Evolutionary conservation across 2,888 invertebrate genomes (phyloP), one percentile per base, ranked within the genome.

Genomic region (Acleris literana): DNA sequence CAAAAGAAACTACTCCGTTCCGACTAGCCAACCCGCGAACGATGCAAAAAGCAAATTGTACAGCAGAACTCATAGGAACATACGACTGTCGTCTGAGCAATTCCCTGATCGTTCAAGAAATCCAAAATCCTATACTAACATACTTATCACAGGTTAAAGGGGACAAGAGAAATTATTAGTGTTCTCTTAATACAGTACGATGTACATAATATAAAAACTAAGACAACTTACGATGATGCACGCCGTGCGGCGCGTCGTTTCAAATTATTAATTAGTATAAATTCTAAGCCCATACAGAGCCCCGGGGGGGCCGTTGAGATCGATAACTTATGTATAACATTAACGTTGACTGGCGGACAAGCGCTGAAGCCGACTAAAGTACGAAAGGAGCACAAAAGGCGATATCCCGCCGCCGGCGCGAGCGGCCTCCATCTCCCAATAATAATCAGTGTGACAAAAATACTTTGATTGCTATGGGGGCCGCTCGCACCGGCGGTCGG

Each of bases 121-220:
- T 87, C 80, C 83, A 85, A 85, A 81, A 79, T 74, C 82, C 84
- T 89, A 85, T 78, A 85, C 91, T 92, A 92, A 91, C 87, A 87
- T 92, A 92, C 92, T 92, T 92, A 92, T 92, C 92, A 92, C 92
- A 92, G 92, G 92, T 92, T 89, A 91, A 82, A 90, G 88, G 91
- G 92, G 91, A 91, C 91, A 91, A 90, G 91, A 92, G 90, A 90
- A 89, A 90, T 86, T 89, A 88, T 88, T 86, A 90, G 87, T 87
- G 87, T 90, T 90, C 91, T 92, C 90, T 90, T 86, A 84, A 86
- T 87, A 86, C 85, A 86, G 83, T 84, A 87, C 84, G 83, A 83
- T 76, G 82, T 83, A 78, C 81, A 81, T 83, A 81, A 84, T 81
- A 81, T 82, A 84, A 84, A 85, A 88, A 81, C 87, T 89, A 88